phyloP scores from a whole-genome alignment of 2,888 invertebrate species.

The Microplitis manilae region DNA sequence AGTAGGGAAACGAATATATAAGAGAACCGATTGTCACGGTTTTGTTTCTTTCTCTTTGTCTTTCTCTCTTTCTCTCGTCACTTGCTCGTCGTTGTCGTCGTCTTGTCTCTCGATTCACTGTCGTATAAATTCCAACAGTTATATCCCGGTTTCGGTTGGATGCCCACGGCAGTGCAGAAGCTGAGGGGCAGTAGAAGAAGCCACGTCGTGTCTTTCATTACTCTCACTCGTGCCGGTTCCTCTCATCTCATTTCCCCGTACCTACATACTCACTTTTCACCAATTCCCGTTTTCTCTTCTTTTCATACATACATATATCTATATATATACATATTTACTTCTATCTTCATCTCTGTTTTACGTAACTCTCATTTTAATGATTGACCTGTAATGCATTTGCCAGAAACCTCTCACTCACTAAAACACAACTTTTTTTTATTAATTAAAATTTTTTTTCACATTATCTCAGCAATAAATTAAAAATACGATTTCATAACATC shows the following conservation, averaged over 20 bases:
- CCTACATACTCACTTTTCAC: conserved; percentile 18
- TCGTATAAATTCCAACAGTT: conserved; percentile 32
- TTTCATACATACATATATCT: conserved; percentile 9
- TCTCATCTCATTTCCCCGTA: conserved; percentile 40
- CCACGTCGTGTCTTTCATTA: conserved; percentile 48
- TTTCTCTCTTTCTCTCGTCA: conserved; percentile 31
- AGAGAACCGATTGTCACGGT: conserved; percentile 12
- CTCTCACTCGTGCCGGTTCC: conserved; percentile 31
- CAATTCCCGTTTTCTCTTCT: conserved; percentile 12
- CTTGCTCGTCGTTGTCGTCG: conserved; percentile 24
- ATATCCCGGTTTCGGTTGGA: conserved; percentile 22
- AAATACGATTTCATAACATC: background rate
- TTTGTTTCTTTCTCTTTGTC: conserved; percentile 29
- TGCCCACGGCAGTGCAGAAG: conserved; percentile 20
- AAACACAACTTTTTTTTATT: background rate
- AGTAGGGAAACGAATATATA: background rate
- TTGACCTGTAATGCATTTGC: conserved; percentile 50
- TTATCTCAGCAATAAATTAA: background rate
- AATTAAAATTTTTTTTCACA: background rate
- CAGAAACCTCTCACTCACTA: background rate
- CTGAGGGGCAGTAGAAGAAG: conserved; percentile 20
- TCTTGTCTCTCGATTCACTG: conserved; percentile 37
- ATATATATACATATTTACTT: background rate
- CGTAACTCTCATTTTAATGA: conserved; percentile 46
- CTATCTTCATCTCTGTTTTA: background rate